Base-by-base conservation (phyloP, 2,113 vertebrate species). In the Romanogobio albipinnatus region DNA sequence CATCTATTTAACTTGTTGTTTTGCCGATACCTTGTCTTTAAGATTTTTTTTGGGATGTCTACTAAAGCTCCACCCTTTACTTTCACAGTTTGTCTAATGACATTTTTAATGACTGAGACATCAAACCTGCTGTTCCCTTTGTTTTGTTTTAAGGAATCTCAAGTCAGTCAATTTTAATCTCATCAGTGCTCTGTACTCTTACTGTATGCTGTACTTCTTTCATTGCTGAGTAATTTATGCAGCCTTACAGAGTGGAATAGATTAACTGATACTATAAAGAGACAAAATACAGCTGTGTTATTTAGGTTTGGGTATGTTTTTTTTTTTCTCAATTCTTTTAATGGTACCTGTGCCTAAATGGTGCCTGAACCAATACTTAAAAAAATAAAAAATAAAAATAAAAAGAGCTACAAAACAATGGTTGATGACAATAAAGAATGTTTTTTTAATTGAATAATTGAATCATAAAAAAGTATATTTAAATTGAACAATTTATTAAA, bases 1-100 rank as follows among this genome's bases (percentile, higher is more conserved):
- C 13, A 79, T 79, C n/a, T 79, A 45, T 79, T 45, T 8, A 62
- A 4, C n/a, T 62, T 36, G 15, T n/a, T 47, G n/a, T 61, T 79
- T 62, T 43, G 58, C 61, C 47, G 58, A 29, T 47, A 62, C 58
- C 13, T 17, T n/a, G 19, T 79, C 22, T 43, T 45, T 43, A 58
- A 36, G 51, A 36, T 79, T 47, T 62, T 45, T 43, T 2, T 0
- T 26, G 26, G n/a, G 22, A 26, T 10, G 3, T 45, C 53, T 24
- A 4, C 0, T 15, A 22, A 56, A 61, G 39, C 39, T 10, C 14
- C 58, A 47, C 77, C 58, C 39, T 79, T 79, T 47, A 14, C 11
- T 4, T 78, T 62, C 26, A 24, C 36, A 73, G 70, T 73, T 73
- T 49, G 5, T 24, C 4, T 22, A 24, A 11, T 2, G 11, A 2